These are phyloP conservation scores for Caenorhabditis becei DNA, from an alignment of 2,888 invertebrate species.

Conservation along the genomic window DNA sequence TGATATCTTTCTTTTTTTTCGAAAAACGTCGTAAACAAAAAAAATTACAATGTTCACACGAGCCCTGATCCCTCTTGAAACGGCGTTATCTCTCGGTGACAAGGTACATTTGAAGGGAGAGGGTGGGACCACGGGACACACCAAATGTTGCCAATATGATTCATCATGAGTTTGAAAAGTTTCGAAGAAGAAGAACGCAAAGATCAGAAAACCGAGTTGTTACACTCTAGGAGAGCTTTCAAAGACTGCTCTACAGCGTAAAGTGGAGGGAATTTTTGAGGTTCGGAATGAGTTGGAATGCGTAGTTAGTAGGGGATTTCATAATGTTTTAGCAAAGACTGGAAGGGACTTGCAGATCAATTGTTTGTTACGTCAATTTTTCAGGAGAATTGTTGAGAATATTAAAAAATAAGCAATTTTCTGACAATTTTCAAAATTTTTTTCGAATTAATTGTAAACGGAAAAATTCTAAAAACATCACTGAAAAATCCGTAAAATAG, in stretches of 20 bases:
- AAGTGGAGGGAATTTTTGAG: not conserved
- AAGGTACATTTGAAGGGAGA: slow-evolving; percentile 11
- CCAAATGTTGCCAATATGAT: slow-evolving; percentile 27
- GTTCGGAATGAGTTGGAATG: not conserved
- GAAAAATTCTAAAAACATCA: too few relatives aligned
- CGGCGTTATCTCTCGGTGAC: not conserved
- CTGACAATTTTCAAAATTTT: too few relatives aligned
- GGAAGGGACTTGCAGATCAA: too few relatives aligned
- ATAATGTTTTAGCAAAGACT: too few relatives aligned
- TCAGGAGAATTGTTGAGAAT: too few relatives aligned
- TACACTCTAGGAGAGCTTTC: slow-evolving; percentile 10
- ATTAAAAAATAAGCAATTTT: too few relatives aligned
- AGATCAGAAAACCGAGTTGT: slow-evolving; percentile 16
- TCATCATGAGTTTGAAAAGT: slow-evolving; percentile 11
- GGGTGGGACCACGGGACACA: slow-evolving; percentile 22
- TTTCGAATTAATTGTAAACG: too few relatives aligned
- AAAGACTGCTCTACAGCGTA: not conserved
- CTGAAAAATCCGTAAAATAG: too few relatives aligned
- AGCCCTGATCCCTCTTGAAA: not conserved
- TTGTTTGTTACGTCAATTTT: too few relatives aligned
- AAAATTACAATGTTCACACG: slow-evolving; percentile 17
- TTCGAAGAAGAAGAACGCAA: not conserved
- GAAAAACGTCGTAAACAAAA: slow-evolving; percentile 15
- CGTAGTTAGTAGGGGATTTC: too few relatives aligned
- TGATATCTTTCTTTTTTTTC: too few relatives aligned